Evolutionary conservation across 2,888 invertebrate genomes (phyloP).

Genomic region (Trichogramma dendrolimi): DNA sequence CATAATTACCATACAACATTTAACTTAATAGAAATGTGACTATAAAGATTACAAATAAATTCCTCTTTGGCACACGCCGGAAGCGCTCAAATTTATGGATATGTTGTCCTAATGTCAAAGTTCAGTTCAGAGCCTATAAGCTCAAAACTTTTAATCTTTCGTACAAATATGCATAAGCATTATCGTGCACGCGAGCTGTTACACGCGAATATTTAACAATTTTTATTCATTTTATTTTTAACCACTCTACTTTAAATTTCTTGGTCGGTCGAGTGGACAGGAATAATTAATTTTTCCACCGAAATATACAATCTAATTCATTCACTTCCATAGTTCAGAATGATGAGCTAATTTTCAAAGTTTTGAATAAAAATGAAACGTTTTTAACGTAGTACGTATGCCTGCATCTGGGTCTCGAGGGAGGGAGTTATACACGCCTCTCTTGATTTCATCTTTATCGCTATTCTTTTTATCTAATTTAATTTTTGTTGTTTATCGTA

Average conservation of each 20-base stretch:
- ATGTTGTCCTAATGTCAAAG: slow-evolving; percentile 29
- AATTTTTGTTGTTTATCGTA: slow-evolving; percentile 40
- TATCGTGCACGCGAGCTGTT: too few species aligned
- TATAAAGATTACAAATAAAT: slow-evolving; percentile 1
- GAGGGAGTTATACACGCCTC: slow-evolving; percentile 37
- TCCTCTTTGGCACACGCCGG: slow-evolving; percentile 37
- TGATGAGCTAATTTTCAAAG: slow-evolving; percentile 3
- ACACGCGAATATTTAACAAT: slow-evolving; percentile 11
- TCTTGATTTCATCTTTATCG: slow-evolving; percentile 35
- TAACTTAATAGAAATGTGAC: too few species aligned
- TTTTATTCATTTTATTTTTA: slow-evolving; percentile 13
- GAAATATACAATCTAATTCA: not conserved
- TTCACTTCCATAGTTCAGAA: not conserved
- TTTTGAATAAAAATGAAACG: not conserved
- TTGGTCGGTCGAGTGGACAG: slow-evolving; percentile 18
- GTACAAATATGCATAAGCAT: too few species aligned
- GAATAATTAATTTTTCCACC: not conserved
- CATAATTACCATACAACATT: too few species aligned
- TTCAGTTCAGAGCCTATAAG: slow-evolving; percentile 15
- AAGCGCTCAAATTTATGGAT: slow-evolving; percentile 34
- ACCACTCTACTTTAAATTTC: slow-evolving; percentile 15
- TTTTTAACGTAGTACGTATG: too few species aligned
- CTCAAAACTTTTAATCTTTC: not conserved
- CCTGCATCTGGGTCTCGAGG: slow-evolving; percentile 16
- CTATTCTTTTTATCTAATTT: slow-evolving; percentile 38